A percentile compares a stretch with the other conserved stretches of the same genome.
Conservation (phyloP, 92 coral and sea anemone genomes). For the Siderastrea radians region DNA sequence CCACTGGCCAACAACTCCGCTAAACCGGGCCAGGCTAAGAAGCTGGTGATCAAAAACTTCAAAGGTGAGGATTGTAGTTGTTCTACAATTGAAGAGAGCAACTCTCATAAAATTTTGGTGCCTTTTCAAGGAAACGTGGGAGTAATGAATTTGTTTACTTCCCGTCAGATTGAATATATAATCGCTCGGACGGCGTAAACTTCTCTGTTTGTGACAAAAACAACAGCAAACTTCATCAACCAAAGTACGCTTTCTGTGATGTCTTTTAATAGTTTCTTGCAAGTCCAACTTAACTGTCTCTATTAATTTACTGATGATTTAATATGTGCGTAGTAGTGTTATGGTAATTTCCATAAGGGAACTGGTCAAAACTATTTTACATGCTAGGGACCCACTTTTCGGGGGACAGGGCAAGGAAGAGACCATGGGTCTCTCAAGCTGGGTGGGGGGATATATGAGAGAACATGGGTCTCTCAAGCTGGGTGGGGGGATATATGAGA, state of each 20-base stretch:
- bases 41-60: conserved; percentile 96
- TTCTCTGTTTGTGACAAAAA: conserved; percentile 17
- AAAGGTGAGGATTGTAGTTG: conserved; percentile 76
- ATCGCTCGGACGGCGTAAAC: not conserved
- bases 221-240: conserved; percentile 1
- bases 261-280: not conserved
- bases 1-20: conserved; percentile 87
- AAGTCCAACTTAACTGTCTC: not conserved
- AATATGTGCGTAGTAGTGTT: too few relatives aligned
- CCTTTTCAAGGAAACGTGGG: not conserved
- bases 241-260: not conserved
- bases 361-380: too few relatives aligned
- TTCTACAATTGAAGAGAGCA: not conserved
- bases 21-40: conserved; percentile 97
- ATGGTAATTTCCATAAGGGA: too few relatives aligned
- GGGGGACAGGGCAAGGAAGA: too few relatives aligned
- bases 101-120: not conserved
- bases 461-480: too few relatives aligned
- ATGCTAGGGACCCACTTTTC: too few relatives aligned
- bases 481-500: too few relatives aligned
- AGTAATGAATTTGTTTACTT: conserved; percentile 41
- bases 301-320: not conserved
- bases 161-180: conserved; percentile 7
- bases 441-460: too few relatives aligned
- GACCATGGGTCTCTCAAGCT: too few relatives aligned